Evolutionary conservation across 2,888 invertebrate genomes (phyloP), one percentile per base, ranked within the genome.

Genomic region (Campopleginae sp.): DNA sequence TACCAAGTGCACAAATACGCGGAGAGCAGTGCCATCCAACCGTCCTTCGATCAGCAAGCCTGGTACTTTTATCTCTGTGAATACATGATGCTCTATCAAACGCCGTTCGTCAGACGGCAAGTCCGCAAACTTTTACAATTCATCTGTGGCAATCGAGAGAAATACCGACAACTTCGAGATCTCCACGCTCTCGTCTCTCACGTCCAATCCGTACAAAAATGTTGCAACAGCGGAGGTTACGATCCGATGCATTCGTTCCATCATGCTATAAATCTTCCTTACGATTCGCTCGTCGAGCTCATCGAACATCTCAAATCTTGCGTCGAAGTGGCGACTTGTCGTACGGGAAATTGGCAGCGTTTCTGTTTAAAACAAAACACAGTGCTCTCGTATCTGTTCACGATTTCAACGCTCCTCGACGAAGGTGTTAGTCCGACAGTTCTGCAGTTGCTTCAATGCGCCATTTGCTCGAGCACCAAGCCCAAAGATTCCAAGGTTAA

Each of bases 281-380:
- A 99, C 91, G 98, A 99, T 93, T 96, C 97, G 6, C 95, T 99
- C n/a, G 98, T 99, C 6, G 97, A 97, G 88, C 95, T 99, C 80
- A 98, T 99, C 91, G 99, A 99, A 90, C 98, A 99, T 94, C 94
- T 99, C 86, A 98, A 99, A 94, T 97, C 97, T 5, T 98, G 99
- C 90, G 96, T 97, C 74, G 99, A 99, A 94, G 98, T 99, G 82
- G 98, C 98, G 48, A 96, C 97, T 75, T 96, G 97, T 76, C 96
- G 99, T 77, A 98, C 98, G 0, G 97, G 97, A 88, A 99, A 99
- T 94, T 99, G 99, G 99, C 99, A 99, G 94, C 96, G 97, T 91
- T 97, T 97, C 93, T 98, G 98, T 91, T 94, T 96, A 2, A 95
- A 95, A 48, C 96, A 97, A 90, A 95, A 96, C 87, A 96, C 97